Evolutionary conservation across 2,113 vertebrate genomes (phyloP).

Genomic region (Turnix velox): DNA sequence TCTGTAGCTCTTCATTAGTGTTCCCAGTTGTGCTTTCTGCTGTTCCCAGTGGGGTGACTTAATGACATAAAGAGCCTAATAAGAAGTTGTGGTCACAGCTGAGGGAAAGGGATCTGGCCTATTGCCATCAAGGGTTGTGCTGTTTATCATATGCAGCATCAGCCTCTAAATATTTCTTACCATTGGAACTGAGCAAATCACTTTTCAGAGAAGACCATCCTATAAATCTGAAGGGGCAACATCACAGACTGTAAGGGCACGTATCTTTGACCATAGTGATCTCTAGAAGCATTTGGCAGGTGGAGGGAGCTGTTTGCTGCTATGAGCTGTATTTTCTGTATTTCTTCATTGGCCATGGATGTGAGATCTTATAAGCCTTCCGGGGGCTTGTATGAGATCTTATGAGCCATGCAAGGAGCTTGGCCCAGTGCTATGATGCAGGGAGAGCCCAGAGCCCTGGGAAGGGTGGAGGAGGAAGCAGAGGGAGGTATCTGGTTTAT

Average conservation of each 20-base stretch:
- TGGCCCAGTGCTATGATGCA: neutral
- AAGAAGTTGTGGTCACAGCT: conserved; percentile 22
- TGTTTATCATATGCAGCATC: neutral
- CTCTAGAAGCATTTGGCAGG: neutral
- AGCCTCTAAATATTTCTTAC: conserved; percentile 2
- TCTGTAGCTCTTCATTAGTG: conserved; percentile 71
- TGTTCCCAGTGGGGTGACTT: conserved; percentile 28
- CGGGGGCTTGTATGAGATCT: too few species aligned
- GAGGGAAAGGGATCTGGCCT: conserved; percentile 1
- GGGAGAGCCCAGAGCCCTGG: neutral
- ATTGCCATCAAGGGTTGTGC: neutral
- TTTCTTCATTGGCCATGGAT: neutral
- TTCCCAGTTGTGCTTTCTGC: conserved; percentile 3
- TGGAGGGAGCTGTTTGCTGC: neutral
- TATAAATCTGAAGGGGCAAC: neutral
- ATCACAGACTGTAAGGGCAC: neutral
- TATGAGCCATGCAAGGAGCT: neutral
- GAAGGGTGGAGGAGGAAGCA: neutral
- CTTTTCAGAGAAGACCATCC: neutral
- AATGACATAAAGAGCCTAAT: conserved; percentile 54
- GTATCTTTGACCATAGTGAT: neutral
- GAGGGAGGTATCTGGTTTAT: neutral
- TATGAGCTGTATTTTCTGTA: neutral
- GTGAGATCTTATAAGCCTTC: neutral
- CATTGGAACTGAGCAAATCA: neutral